These are phyloP conservation scores for Anarrhichthys ocellatus DNA, from an alignment of 2,113 vertebrate genomes.

Conservation along the genomic window DNA sequence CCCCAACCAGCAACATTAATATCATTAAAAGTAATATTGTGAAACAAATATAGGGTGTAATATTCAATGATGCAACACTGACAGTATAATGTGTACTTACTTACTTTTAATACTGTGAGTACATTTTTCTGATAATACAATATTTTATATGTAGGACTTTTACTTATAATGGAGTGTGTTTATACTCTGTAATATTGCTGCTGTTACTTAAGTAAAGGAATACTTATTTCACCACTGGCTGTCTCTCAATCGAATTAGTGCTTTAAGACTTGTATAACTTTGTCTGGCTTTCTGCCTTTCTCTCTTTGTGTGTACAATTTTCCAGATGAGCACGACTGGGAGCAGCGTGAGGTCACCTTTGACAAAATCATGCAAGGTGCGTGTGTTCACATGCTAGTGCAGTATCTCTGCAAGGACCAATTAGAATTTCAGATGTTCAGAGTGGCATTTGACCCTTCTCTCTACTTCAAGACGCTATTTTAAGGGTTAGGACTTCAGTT, in stretches of 20 bases:
- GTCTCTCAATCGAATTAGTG: neutral
- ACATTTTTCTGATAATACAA: neutral
- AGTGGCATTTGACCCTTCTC: conserved; percentile 23
- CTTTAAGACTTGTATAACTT: conserved; percentile 40
- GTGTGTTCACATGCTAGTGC: conserved; percentile 33
- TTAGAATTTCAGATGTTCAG: conserved; percentile 7
- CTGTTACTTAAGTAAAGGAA: neutral
- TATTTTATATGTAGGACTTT: neutral
- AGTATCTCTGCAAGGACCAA: conserved; percentile 18
- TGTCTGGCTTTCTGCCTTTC: conserved; percentile 6
- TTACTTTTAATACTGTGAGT: neutral
- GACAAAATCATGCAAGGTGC: conserved; percentile 55
- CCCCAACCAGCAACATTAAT: neutral
- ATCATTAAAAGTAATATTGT: neutral
- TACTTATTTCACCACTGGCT: neutral
- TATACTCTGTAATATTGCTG: neutral
- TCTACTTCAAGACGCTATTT: neutral
- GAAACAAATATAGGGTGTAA: neutral
- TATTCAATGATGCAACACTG: neutral
- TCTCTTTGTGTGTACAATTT: conserved; percentile 18
- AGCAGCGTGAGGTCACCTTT: conserved; percentile 61
- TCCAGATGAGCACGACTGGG: conserved; percentile 34
- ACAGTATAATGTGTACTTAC: neutral
- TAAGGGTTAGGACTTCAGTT: neutral
- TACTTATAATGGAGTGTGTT: neutral